Base-by-base conservation (phyloP, 2,113 vertebrate species). In the Oceanodroma tethys region DNA sequence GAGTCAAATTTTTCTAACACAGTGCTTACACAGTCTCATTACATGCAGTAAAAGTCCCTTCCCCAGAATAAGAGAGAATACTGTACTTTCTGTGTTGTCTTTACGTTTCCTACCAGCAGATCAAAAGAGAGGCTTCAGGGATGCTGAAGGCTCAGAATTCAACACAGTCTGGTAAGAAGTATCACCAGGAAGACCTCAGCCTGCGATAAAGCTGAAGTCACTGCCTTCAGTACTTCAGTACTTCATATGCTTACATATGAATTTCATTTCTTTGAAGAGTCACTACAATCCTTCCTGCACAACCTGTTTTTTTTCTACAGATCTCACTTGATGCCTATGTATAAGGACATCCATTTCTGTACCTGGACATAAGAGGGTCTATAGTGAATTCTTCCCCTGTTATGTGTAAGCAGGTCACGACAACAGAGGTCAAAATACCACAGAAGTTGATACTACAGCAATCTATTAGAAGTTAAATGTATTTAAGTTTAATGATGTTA, bases 311-410 rank as follows among this genome's bases (percentile, higher is more conserved):
- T 38, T 62, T 59, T n/a, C 66, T 80, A 63, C 2, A 3, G 42
- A 50, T 20, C 8, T 45, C 2, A 0, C 58, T 21, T 50, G 13
- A 67, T 6, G 4, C 12, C 62, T 19, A 1, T 0, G 1, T 38
- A 25, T 73, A 23, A 75, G 21, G 16, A 81, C 23, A 93, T 13
- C 23, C 14, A 48, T 25, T 75, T 75, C 43, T 68, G 18, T 5
- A 47, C 26, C 14, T 47, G 19, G 19, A 74, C 11, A 42, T 10
- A 76, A n/a, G 20, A 42, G 4, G 7, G 12, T 13, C 74, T 79
- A 50, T 15, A 40, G 16, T 20, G 21, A 88, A 42, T 18, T 42
- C 13, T 67, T 73, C 18, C 16, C 30, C 45, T 19, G 15, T 13
- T 6, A 62, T 9, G 7, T 7, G 26, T 18, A 90, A 88, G 34